Percentiles rank a stretch among this genome's conserved stretches.
phyloP scores from a whole-genome alignment of 2,113 vertebrate genomes.

The Rhinoptilus africanus region DNA sequence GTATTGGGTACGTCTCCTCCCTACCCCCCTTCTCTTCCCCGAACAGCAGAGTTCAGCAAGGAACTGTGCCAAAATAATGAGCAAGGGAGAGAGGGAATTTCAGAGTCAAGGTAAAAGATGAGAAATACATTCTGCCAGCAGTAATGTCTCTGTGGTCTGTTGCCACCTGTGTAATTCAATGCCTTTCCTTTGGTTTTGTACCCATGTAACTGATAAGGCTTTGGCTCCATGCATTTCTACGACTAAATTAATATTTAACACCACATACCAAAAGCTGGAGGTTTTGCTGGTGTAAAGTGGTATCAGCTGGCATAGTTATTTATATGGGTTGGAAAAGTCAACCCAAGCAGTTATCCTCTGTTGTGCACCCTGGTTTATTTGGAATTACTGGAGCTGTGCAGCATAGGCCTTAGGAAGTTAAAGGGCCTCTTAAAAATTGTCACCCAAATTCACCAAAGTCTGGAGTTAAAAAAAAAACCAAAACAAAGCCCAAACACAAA shows the following conservation, averaged over 20 bases:
- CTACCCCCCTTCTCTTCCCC: background rate
- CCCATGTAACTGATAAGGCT: accelerated
- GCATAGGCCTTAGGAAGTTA: background rate
- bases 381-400: background rate
- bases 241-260: slow-evolving; percentile 11
- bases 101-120: slow-evolving; percentile 62
- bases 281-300: background rate
- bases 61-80: slow-evolving; percentile 61
- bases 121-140: background rate
- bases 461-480: background rate
- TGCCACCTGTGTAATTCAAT: background rate
- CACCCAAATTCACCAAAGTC: background rate
- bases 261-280: background rate
- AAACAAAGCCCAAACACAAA: background rate
- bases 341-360: background rate
- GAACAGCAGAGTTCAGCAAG: slow-evolving; percentile 67
- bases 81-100: slow-evolving; percentile 38
- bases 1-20: slow-evolving; percentile 25
- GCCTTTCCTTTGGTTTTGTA: background rate
- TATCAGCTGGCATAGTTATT: background rate
- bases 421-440: background rate
- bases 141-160: background rate
- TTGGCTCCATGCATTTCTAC: background rate
- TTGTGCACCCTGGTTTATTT: background rate
- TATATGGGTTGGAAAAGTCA: background rate